These are phyloP conservation scores for Cerastis rubricosa DNA, from an alignment of 2,888 invertebrate genomes.

Conservation along the genomic window DNA sequence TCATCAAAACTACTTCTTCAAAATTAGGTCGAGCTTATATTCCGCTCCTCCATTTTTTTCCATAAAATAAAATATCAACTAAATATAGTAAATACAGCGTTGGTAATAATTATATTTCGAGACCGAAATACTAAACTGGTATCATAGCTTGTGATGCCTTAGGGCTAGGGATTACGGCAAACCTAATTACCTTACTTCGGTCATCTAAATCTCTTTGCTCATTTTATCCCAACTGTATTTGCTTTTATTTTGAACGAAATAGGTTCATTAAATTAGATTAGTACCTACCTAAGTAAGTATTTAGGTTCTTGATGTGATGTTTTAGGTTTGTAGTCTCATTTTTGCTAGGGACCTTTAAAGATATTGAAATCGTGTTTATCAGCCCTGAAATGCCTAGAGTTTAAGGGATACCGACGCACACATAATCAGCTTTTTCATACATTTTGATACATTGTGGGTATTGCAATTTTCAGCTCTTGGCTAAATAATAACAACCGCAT, in stretches of 20 bases:
- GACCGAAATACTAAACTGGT: background rate
- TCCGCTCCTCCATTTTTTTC: background rate
- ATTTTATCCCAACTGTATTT: constrained; percentile 22
- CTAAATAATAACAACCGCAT: too few species aligned
- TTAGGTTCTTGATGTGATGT: constrained; percentile 12
- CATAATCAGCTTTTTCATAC: too few species aligned
- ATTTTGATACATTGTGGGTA: too few species aligned
- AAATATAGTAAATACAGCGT: background rate
- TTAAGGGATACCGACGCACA: too few species aligned
- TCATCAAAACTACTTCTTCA: background rate
- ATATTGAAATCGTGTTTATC: too few species aligned
- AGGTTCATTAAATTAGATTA: constrained; percentile 20
- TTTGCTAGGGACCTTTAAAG: too few species aligned
- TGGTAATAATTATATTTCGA: background rate
- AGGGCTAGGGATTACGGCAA: constrained; percentile 21
- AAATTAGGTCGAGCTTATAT: constrained; percentile 4
- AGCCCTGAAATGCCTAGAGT: too few species aligned
- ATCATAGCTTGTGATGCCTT: constrained; percentile 12
- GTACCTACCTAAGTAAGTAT: background rate
- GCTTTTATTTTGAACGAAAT: constrained; percentile 32
- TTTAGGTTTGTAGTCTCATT: background rate
- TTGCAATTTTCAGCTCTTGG: too few species aligned
- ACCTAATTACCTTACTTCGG: constrained; percentile 36
- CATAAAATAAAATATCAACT: background rate
- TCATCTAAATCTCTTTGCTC: constrained; percentile 35